Evolutionary conservation across 2,113 vertebrate species (phyloP).

Genomic region (Picathartes gymnocephalus): DNA sequence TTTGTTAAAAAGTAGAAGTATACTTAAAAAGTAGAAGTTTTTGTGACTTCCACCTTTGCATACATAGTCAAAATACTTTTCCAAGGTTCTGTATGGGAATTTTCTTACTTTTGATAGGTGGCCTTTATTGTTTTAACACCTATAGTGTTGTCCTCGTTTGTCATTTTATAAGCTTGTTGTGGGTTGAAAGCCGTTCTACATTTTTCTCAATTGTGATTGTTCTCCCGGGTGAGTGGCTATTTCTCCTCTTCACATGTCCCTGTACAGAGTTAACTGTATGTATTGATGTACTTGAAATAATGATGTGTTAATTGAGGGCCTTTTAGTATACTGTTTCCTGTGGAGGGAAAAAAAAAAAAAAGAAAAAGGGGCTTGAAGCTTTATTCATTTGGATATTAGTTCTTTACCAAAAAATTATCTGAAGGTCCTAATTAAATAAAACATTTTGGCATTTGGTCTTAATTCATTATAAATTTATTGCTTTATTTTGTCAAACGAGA

Average conservation of each 20-base stretch:
- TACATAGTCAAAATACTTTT: background rate
- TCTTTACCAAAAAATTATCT: background rate
- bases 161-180: background rate
- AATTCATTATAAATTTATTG: background rate
- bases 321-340: background rate
- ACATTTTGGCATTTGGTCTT: background rate
- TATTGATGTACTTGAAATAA: background rate
- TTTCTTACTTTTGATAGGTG: background rate
- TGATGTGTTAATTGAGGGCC: background rate
- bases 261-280: background rate
- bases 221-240: background rate
- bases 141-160: background rate
- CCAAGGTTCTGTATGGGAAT: background rate
- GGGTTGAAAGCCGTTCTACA: background rate
- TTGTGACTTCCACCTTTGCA: background rate
- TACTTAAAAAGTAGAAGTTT: background rate
- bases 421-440: background rate
- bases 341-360: background rate
- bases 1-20: background rate
- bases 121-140: background rate
- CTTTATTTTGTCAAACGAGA: background rate
- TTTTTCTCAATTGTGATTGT: background rate
- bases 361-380: background rate
- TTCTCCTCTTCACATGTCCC: background rate
- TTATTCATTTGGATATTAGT: background rate